phyloP scores from a whole-genome alignment of 2,888 invertebrate genomes.

The Corbicula japonica region DNA sequence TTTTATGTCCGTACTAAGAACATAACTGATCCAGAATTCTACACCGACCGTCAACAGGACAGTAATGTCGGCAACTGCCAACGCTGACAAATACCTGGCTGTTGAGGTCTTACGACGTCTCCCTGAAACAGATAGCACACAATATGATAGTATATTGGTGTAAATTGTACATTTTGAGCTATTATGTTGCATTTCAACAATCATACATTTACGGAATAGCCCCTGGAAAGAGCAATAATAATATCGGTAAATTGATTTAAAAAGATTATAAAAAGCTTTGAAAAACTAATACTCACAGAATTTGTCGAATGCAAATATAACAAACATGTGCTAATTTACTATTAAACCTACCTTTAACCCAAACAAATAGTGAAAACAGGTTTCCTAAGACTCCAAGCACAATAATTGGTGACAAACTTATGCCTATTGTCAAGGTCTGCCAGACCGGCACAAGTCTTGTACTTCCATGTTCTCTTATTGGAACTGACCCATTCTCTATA shows the following conservation, averaged over 20 bases:
- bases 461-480: no score
- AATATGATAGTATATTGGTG: no score
- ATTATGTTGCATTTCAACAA: no score
- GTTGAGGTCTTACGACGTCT: conserved; percentile 62
- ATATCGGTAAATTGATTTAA: no score
- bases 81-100: conserved; percentile 55
- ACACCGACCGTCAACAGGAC: conserved; percentile 56
- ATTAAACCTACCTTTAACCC: conserved; percentile 65
- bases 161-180: no score
- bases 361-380: conserved; percentile 56
- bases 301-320: no score
- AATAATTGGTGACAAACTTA: conserved; percentile 54
- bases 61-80: conserved; percentile 62
- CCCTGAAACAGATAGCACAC: conserved; percentile 35
- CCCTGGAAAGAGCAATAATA: no score
- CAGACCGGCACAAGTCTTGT: conserved; percentile 6
- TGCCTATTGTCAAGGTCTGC: conserved; percentile 12
- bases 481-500: no score
- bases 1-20: conserved; percentile 48
- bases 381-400: conserved; percentile 60
- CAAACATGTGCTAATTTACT: no score
- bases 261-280: no score
- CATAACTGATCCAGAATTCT: conserved; percentile 61
- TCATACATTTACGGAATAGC: no score
- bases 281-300: no score